These are phyloP conservation scores for Mythimna albipuncta DNA, from an alignment of 2,888 invertebrate genomes.

Conservation along the genomic window DNA sequence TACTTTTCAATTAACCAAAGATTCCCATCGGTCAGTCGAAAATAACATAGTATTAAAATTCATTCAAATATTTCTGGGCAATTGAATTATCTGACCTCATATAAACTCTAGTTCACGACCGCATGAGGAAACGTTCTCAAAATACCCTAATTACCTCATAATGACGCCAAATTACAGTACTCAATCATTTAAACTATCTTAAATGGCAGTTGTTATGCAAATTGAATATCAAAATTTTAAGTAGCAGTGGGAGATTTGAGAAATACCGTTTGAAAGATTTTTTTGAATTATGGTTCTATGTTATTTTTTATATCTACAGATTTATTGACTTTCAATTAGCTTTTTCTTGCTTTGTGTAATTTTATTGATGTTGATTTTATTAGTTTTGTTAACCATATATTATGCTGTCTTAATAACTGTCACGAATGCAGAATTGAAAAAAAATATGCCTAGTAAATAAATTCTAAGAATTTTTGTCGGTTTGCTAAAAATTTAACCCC, in stretches of 20 bases:
- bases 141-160: slow-evolving; percentile 66
- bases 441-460: neutral
- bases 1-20: slow-evolving; percentile 53
- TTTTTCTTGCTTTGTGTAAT: slow-evolving; percentile 6
- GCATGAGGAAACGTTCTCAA: slow-evolving; percentile 56
- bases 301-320: slow-evolving; percentile 6
- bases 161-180: slow-evolving; percentile 65
- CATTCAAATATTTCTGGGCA: slow-evolving; percentile 64
- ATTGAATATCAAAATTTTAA: slow-evolving; percentile 64
- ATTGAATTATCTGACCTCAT: slow-evolving; percentile 64
- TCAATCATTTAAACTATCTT: slow-evolving; percentile 66
- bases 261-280: slow-evolving; percentile 40
- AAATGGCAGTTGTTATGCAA: slow-evolving; percentile 65
- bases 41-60: slow-evolving; percentile 66
- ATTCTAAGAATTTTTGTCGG: neutral
- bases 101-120: slow-evolving; percentile 58
- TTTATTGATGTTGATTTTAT: slow-evolving; percentile 7
- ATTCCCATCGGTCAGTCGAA: slow-evolving; percentile 61
- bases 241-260: slow-evolving; percentile 54
- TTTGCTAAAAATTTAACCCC: slow-evolving; percentile 3
- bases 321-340: slow-evolving; percentile 16
- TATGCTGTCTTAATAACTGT: neutral
- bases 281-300: slow-evolving; percentile 9
- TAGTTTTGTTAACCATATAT: neutral
- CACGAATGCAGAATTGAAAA: neutral